Conservation (phyloP, 2,113 vertebrate genomes). For the Sander vitreus region DNA sequence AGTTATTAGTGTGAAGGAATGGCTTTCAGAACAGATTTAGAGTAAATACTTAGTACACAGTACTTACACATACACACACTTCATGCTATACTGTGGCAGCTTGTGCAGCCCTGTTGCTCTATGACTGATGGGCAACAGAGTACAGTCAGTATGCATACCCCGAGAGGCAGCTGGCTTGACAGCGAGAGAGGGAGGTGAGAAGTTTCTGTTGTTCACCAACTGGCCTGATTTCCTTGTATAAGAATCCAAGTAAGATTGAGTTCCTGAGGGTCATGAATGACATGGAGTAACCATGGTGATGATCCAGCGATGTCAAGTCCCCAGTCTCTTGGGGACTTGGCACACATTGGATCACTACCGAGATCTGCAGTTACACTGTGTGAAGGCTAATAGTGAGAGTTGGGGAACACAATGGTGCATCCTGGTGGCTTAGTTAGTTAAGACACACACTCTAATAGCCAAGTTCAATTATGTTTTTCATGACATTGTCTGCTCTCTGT, state of each 20-base stretch:
- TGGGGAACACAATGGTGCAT: constrained; percentile 34
- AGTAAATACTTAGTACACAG: too few species aligned
- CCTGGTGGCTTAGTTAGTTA: constrained; percentile 35
- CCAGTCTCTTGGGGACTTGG: neutral
- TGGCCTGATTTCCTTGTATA: constrained; percentile 33
- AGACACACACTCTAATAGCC: neutral
- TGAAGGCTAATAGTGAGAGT: neutral
- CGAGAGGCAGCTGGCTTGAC: constrained; percentile 43
- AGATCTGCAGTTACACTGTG: neutral
- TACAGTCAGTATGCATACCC: constrained; percentile 18
- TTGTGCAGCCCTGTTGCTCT: constrained; percentile 9
- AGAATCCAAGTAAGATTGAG: neutral
- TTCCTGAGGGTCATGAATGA: constrained; percentile 27
- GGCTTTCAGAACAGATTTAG: neutral
- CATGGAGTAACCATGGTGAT: constrained; percentile 16
- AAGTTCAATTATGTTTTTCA: neutral
- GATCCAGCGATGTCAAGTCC: neutral
- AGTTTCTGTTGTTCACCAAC: constrained; percentile 43
- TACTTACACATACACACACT: neutral
- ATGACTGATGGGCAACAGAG: constrained; percentile 24
- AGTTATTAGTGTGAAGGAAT: neutral
- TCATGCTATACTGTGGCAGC: neutral
- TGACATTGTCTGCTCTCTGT: neutral
- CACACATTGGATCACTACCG: neutral
- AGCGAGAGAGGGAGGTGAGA: constrained; percentile 61